phyloP scores from a whole-genome alignment of 1,140 invertebrate species.

The Camponotus vicinus region DNA sequence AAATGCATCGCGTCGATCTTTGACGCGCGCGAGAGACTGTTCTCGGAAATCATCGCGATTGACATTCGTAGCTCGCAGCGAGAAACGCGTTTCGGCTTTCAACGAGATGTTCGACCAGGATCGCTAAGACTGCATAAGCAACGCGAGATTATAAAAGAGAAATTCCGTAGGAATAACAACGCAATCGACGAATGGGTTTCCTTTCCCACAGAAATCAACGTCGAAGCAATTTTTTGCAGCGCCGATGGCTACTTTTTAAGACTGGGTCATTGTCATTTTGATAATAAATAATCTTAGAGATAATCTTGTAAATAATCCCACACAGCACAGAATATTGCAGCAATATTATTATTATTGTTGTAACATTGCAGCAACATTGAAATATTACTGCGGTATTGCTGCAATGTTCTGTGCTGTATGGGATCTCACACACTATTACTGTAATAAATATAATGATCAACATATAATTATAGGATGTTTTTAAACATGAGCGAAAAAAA shows the following conservation, averaged over 20 bases:
- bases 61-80: conserved; percentile 21
- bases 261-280: neutral
- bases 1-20: conserved; percentile 35
- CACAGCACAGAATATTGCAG: too few species aligned
- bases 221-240: neutral
- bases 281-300: neutral
- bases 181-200: conserved; percentile 10
- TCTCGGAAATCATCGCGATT: conserved; percentile 6
- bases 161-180: neutral
- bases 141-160: neutral
- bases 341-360: too few species aligned
- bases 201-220: conserved; percentile 1
- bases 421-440: neutral
- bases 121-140: conserved; percentile 2
- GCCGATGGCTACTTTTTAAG: neutral
- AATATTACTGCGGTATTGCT: too few species aligned
- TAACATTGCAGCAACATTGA: too few species aligned
- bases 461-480: too few species aligned
- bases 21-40: neutral
- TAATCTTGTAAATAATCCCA: neutral
- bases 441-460: too few species aligned
- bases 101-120: neutral
- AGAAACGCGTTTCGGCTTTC: conserved; percentile 15
- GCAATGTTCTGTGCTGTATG: too few species aligned
- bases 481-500: too few species aligned